Evolutionary conservation across 1,140 invertebrate genomes (phyloP), one percentile per base, ranked within the genome.

Genomic region (Frieseomelitta varia): DNA sequence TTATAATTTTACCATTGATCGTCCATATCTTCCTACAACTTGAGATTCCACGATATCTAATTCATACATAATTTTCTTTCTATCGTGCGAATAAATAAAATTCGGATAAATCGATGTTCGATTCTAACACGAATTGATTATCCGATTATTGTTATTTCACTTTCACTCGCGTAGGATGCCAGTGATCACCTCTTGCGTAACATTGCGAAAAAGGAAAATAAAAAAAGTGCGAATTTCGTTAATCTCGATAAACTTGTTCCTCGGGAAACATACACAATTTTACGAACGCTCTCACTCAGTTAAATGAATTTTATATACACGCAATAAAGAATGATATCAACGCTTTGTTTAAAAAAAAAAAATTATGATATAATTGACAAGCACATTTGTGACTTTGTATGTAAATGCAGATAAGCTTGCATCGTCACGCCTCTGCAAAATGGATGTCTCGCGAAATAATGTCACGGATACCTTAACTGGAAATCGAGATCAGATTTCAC

Each of bases 401-500:
- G 30, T n/a, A 67, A 21, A 74, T 4, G 1, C 4, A 2, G 3
- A 56, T 0, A 39, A 30, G 53, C n/a, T 76, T 68, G 24, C 27
- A 69, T 69, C 15, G 15, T 34, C 39, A 69, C 39, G 55, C 65
- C 65, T n/a, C 74, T 61, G 65, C 74, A 19, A 61, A 34, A 58
- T 61, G 55, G 17, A n/a, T 55, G 55, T 83, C 78, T 78, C 24
- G 34, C 1, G 4, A 51, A 51, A 75, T 39, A 75, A 69, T 14
- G 63, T 82, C 65, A 21, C 1, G 4, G 65, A 47, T 21, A 12
- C 21, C 15, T 78, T 61, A 55, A 56, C 8, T n/a, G 3, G 53
- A 68, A 76, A 82, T 56, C n/a, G 34, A 58, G n/a, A 78, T 30
- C 65, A 34, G 74, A 83, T 78, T 83, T 83, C 74, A 78, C 74